Evolutionary conservation across 1,140 invertebrate species (phyloP).

Genomic region (Zaprionus kolodkinae): DNA sequence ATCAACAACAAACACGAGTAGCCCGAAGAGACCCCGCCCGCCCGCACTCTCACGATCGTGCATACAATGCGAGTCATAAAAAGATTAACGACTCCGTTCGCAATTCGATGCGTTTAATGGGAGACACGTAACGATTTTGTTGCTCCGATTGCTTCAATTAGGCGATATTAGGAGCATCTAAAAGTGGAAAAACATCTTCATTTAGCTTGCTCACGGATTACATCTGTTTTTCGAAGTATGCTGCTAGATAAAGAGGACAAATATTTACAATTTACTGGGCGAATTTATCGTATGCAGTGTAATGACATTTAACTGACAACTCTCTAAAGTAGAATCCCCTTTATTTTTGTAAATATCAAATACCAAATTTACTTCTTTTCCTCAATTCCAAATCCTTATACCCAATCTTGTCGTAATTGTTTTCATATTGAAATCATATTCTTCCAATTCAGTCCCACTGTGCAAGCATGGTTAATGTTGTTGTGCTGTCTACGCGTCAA

Average conservation of each 20-base stretch:
- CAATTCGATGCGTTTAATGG: slow-evolving; percentile 43
- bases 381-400: too few relatives aligned
- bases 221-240: not conserved
- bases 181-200: slow-evolving; percentile 13
- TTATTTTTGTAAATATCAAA: too few relatives aligned
- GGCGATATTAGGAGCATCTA: slow-evolving; percentile 17
- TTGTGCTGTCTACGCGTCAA: slow-evolving; percentile 11
- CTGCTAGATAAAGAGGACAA: not conserved
- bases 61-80: slow-evolving; percentile 46
- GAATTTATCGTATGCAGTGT: not conserved
- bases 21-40: slow-evolving; percentile 13
- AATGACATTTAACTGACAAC: not conserved
- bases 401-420: not conserved
- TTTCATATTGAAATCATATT: not conserved
- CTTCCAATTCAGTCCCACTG: not conserved
- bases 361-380: too few relatives aligned
- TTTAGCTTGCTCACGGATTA: not conserved
- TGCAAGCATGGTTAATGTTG: slow-evolving; percentile 1
- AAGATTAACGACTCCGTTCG: slow-evolving; percentile 47
- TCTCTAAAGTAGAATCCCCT: too few relatives aligned
- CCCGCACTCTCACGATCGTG: slow-evolving; percentile 2
- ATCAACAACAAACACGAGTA: slow-evolving; percentile 55
- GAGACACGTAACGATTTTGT: slow-evolving; percentile 49
- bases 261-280: not conserved
- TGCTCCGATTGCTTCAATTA: slow-evolving; percentile 45